These are phyloP conservation scores for Tetrao urogallus DNA, from an alignment of 2,113 vertebrate species.

Conservation along the genomic window DNA sequence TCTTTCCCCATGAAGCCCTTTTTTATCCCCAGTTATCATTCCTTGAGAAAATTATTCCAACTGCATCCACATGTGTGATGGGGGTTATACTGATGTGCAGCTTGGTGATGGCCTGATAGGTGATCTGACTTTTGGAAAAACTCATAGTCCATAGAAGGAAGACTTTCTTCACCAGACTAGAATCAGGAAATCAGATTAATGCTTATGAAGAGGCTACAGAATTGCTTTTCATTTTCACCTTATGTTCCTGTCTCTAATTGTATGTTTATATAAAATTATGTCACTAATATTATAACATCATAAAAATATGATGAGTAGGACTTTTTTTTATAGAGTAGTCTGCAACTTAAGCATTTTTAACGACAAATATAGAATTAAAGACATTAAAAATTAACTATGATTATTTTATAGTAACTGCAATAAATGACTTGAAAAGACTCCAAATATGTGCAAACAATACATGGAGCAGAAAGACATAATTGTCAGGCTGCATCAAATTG, in stretches of 20 bases:
- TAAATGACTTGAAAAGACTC: not conserved
- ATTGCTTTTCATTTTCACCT: not conserved
- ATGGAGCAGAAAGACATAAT: not conserved
- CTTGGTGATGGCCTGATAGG: not conserved
- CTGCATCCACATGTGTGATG: not conserved
- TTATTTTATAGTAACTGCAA: not conserved
- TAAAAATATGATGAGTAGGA: not conserved
- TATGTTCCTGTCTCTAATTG: not conserved
- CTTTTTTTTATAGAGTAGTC: not conserved
- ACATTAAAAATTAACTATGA: not conserved
- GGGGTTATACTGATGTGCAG: not conserved
- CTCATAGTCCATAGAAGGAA: not conserved
- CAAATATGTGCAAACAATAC: not conserved
- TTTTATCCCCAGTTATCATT: not conserved
- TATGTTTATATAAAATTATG: not conserved
- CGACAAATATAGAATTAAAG: not conserved
- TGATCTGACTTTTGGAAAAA: not conserved
- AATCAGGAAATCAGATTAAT: not conserved
- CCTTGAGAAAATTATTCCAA: not conserved
- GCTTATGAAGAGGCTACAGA: not conserved
- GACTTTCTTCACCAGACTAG: not conserved
- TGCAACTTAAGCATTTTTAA: not conserved
- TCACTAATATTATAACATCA: not conserved
- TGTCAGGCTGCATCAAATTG: not conserved
- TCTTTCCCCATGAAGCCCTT: not conserved